These are phyloP conservation scores for Otolemur crassicaudatus DNA, from an alignment of 2,797 vertebrate genomes.

Conservation along the genomic window DNA sequence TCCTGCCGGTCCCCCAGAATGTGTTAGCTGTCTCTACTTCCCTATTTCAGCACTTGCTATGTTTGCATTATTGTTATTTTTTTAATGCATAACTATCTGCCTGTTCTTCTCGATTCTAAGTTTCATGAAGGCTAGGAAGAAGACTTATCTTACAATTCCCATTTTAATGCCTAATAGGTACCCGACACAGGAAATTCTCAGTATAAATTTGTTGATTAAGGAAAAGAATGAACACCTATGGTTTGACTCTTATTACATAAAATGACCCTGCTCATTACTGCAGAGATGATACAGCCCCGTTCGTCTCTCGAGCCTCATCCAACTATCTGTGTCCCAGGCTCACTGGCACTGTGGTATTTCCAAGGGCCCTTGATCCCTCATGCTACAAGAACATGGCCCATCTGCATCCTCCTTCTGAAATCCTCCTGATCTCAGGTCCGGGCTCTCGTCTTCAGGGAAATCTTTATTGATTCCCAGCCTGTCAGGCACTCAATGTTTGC, in stretches of 20 bases:
- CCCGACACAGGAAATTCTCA: slow-evolving; percentile 24
- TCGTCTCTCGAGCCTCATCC: not conserved
- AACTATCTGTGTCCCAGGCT: not conserved
- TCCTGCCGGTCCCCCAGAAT: not conserved
- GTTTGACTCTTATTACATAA: slow-evolving; percentile 18
- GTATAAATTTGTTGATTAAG: not conserved
- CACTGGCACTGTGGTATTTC: not conserved
- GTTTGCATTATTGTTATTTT: not conserved
- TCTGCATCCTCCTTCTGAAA: not conserved
- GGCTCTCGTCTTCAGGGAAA: not conserved
- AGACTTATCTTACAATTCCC: not conserved
- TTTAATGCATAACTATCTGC: not conserved
- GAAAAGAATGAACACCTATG: not conserved
- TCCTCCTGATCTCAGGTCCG: not conserved
- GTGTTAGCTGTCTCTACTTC: not conserved
- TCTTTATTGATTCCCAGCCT: not conserved
- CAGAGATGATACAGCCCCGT: not conserved
- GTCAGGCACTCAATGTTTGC: not conserved
- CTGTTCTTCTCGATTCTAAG: not conserved
- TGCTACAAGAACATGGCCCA: not conserved
- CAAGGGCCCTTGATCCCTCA: not conserved
- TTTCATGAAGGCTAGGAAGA: not conserved
- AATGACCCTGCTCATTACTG: not conserved
- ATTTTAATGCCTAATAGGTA: slow-evolving; percentile 14
- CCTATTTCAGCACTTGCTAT: not conserved